Evolutionary conservation across 2,888 invertebrate species (phyloP).

Genomic region (Hypolimnas misippus): DNA sequence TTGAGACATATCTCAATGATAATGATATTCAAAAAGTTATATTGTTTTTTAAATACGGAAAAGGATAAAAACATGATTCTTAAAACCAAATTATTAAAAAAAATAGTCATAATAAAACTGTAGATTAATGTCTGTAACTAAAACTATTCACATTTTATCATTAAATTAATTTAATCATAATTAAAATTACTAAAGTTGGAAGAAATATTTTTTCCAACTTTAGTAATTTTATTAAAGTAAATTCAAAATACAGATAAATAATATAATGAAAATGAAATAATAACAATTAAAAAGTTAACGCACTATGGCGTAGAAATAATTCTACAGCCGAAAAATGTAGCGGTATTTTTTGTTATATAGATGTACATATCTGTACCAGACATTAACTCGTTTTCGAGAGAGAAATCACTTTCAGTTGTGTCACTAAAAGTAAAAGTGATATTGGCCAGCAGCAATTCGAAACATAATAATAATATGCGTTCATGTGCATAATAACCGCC

Average conservation of each 20-base stretch:
- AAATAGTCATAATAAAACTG: too few relatives aligned
- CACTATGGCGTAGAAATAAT: background rate
- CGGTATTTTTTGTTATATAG: constrained; percentile 22
- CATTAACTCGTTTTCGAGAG: constrained; percentile 53
- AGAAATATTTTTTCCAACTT: too few relatives aligned
- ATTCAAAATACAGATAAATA: too few relatives aligned
- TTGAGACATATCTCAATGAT: constrained; percentile 8
- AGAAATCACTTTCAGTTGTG: constrained; percentile 64
- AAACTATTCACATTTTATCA: too few relatives aligned
- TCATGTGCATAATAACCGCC: constrained; percentile 45
- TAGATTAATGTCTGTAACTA: too few relatives aligned
- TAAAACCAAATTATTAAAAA: too few relatives aligned
- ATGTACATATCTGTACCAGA: constrained; percentile 35
- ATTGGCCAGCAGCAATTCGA: constrained; percentile 50
- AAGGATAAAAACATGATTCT: too few relatives aligned
- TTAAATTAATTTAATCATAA: too few relatives aligned
- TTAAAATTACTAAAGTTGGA: too few relatives aligned
- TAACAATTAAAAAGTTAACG: background rate
- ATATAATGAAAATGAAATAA: too few relatives aligned
- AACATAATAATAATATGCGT: constrained; percentile 44
- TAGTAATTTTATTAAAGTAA: too few relatives aligned
- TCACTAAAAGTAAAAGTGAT: constrained; percentile 73
- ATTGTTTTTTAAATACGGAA: too few relatives aligned
- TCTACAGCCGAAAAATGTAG: constrained; percentile 12
- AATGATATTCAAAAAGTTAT: background rate